Evolutionary conservation across 2,797 vertebrate species (phyloP).

Genomic region (Agapornis canus): DNA sequence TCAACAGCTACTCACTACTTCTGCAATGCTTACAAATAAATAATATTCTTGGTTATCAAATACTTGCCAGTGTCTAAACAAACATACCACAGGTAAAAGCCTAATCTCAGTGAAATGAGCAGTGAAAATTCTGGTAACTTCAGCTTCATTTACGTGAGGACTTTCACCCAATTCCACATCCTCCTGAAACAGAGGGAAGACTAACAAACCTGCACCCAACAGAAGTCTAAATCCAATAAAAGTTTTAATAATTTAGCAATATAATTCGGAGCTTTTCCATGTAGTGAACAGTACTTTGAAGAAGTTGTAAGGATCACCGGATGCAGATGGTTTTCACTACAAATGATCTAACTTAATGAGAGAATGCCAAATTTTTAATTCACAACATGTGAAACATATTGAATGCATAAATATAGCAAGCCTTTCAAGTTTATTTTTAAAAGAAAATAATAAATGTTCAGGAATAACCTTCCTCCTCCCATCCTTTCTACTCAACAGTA

Average conservation of each 20-base stretch:
- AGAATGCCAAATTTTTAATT: background rate
- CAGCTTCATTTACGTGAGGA: background rate
- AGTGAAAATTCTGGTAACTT: background rate
- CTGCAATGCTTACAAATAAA: background rate
- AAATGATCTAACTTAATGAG: background rate
- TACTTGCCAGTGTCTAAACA: background rate
- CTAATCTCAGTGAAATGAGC: background rate
- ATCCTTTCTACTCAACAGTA: background rate
- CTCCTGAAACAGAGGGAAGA: background rate
- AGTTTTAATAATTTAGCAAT: background rate
- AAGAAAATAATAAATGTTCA: background rate
- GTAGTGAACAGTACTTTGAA: background rate
- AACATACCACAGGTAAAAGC: background rate
- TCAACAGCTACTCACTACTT: background rate
- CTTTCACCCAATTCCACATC: fast-evolving
- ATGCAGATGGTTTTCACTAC: background rate
- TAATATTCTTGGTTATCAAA: background rate
- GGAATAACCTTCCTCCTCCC: background rate
- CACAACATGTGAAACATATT: background rate
- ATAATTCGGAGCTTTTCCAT: background rate
- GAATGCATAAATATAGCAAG: background rate
- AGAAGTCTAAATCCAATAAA: background rate
- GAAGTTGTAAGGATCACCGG: background rate
- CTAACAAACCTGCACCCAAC: background rate
- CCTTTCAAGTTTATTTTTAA: background rate